phyloP scores from a whole-genome alignment of 2,888 invertebrate genomes.

The Leptopilina syphax region DNA sequence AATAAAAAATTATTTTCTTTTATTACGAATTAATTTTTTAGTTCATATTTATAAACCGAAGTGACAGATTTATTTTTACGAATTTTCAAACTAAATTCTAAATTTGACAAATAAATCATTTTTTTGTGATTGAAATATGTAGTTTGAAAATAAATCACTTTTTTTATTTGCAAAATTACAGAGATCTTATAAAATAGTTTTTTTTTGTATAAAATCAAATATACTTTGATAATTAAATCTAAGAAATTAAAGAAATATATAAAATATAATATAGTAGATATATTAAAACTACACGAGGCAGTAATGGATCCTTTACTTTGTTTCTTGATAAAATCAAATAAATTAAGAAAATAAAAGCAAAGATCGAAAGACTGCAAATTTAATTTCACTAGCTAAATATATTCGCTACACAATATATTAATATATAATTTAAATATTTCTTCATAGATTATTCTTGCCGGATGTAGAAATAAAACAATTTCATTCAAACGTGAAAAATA shows the following conservation, averaged over 20 bases:
- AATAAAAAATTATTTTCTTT: too few species aligned
- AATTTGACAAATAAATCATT: too few species aligned
- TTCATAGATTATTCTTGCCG: constrained; percentile 16
- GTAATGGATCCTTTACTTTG: not conserved
- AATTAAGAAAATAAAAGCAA: constrained; percentile 2
- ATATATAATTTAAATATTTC: constrained; percentile 36
- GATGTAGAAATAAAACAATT: not conserved
- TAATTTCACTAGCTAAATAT: constrained; percentile 33
- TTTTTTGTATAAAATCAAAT: not conserved
- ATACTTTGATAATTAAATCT: not conserved
- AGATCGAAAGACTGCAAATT: constrained; percentile 15
- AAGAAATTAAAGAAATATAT: constrained; percentile 2
- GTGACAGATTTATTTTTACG: too few species aligned
- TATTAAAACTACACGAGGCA: constrained; percentile 31
- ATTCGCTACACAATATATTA: constrained; percentile 31
- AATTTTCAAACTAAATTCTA: too few species aligned
- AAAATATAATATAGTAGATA: not conserved
- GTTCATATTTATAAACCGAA: too few species aligned
- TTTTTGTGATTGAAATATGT: too few species aligned
- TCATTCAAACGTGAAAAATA: not conserved
- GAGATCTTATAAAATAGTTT: too few species aligned
- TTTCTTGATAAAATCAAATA: constrained; percentile 14
- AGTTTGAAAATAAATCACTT: too few species aligned
- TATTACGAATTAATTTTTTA: too few species aligned
- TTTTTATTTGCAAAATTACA: too few species aligned